Evolutionary conservation across 64 coral and sea anemone genomes (phyloP), one percentile per base, ranked within the genome.

Genomic region (Astreopora myriophthalma): DNA sequence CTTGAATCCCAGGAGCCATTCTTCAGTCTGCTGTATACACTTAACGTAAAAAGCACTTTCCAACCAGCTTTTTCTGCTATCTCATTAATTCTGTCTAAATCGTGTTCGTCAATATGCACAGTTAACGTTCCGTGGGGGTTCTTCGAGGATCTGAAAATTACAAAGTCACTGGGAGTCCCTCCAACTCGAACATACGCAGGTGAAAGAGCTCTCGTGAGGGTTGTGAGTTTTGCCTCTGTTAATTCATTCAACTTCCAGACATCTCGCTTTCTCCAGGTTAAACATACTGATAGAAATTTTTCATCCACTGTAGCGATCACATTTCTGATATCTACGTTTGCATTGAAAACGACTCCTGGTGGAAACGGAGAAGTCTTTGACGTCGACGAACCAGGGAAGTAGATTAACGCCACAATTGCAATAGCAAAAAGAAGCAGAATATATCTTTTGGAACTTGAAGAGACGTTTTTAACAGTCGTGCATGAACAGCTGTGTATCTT

Each of bases 101-200:
- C 91, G 14, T 87, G 26, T 35, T 61, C 49, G 39, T 37, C 37
- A 33, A 93, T 87, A 10, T 44, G 44, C n/a, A 93, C 60, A 14
- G 85, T 76, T 33, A 34, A 58, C 70, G 39, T 49, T 31, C 42
- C 26, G 29, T 48, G 29, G 4, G 34, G 72, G 17, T 40, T 42
- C 6, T 17, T 46, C 19, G 8, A 11, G 2, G 35, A 42, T 23
- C 36, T 35, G 24, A 86, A 92, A 44, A 61, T 75, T 0, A 80
- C 91, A 87, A 87, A 93, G 52, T 93, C 72, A 57, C 86, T 75
- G 16, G 64, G 38, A 34, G 58, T 78, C 35, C 91, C 91, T 30
- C 91, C 91, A 71, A 93, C 69, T 26, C 91, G 84, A 25, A 79
- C 73, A 69, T 79, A 93, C 26, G 91, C 84, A 25, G 91, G 91